Percentiles rank a stretch among this genome's conserved stretches.
Conservation (phyloP, 1,140 invertebrate genomes). For the Drosophila murphyi region DNA sequence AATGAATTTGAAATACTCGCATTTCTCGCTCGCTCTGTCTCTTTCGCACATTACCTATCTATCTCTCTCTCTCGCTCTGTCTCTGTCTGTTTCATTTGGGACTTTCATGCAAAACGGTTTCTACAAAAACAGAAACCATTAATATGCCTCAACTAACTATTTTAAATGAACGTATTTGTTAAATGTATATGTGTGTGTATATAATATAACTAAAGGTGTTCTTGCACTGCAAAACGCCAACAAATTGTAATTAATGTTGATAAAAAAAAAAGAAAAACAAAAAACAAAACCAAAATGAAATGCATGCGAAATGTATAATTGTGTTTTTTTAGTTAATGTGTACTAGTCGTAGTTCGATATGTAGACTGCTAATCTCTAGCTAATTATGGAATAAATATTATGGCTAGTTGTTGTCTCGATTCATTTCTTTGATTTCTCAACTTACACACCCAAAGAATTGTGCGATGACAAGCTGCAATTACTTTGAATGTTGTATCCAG, state of each 20-base stretch:
- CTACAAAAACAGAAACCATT: not conserved
- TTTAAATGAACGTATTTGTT: constrained; percentile 23
- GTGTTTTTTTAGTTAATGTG: constrained; percentile 2
- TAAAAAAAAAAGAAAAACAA: not conserved
- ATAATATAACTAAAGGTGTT: constrained; percentile 4
- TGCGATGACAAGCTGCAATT: no score
- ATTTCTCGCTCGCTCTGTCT: not conserved
- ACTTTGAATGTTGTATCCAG: no score
- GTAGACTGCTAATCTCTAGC: constrained; percentile 23
- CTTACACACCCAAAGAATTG: no score
- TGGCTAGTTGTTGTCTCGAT: constrained; percentile 14
- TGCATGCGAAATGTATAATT: constrained; percentile 8
- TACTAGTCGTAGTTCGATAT: constrained; percentile 7
- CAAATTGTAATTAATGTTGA: constrained; percentile 14
- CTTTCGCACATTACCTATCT: not conserved
- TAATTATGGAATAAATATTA: constrained; percentile 32
- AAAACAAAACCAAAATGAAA: not conserved
- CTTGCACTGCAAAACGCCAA: not conserved
- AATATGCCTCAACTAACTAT: constrained; percentile 12
- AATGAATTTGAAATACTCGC: not conserved
- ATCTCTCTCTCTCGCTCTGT: not conserved
- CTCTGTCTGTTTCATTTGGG: constrained; percentile 2
- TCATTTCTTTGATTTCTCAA: not conserved
- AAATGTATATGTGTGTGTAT: constrained; percentile 31
- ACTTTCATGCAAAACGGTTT: constrained; percentile 14